Evolutionary conservation across 2,888 invertebrate genomes (phyloP), one percentile per base, ranked within the genome.

Genomic region (Scelioninae gen. 2): DNA sequence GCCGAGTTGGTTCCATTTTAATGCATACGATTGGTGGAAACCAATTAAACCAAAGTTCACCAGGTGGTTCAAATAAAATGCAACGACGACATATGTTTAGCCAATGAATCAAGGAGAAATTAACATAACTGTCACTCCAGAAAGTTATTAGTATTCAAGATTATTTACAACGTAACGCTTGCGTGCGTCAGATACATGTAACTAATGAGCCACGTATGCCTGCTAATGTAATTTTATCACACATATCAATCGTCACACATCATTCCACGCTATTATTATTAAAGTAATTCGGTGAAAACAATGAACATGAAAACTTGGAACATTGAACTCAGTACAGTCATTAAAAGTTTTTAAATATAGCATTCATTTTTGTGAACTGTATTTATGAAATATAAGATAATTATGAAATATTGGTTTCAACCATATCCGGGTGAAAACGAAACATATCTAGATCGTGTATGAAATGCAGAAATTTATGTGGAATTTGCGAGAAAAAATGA

Each of bases 81-180:
- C 37, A 3, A 35, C 16, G 50, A 50, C 57, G 57, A 63, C 70
- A 67, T 74, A 70, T 70, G 70, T 57, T 63, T 63, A 57, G 35
- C 10, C 71, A 80, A 80, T 84, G 85, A 85, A 85, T 85, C 84
- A 85, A 84, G 79, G 80, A 75, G 78, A 77, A 80, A 82, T 82
- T 83, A 81, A 78, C 81, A 83, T 83, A 82, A 79, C 80, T 79
- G 82, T 81, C 81, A 77, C 77, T 78, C 77, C 48, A 48, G 53
- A 61, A 75, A 75, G 79, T 81, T 78, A 83, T 84, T 83, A 83
- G 81, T 83, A 81, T 83, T 80, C 63, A 25, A 39, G 55, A 55
- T 70, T 63, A 70, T 70, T 70, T 70, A 70, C 33, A 61, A 43
- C 48, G 35, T 39, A 63, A 37, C 52, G 39, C 28, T 69, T 53